A percentile compares a stretch with the other conserved stretches of the same genome.
Evolutionary conservation across 2,888 invertebrate genomes (phyloP).

Genomic region (Malthinus flaveolus): DNA sequence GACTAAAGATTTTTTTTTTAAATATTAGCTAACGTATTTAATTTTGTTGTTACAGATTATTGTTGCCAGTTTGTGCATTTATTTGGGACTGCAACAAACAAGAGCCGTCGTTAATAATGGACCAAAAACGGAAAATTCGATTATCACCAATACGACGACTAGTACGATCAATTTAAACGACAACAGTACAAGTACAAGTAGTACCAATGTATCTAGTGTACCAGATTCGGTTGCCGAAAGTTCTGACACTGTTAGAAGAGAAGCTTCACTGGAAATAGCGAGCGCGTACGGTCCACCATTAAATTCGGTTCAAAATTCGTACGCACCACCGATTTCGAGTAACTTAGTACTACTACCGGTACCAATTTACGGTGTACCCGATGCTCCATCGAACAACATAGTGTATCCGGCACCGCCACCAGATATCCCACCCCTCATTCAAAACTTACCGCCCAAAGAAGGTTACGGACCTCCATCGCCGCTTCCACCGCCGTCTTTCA

Average conservation of each 20-base stretch:
- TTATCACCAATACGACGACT: constrained; percentile 26
- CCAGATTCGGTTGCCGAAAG: constrained; percentile 44
- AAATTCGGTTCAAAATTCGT: constrained; percentile 54
- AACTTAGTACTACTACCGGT: constrained; percentile 59
- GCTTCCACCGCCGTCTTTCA: constrained; percentile 26
- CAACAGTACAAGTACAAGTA: constrained; percentile 26
- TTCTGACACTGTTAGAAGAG: constrained; percentile 48
- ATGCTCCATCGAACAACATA: constrained; percentile 52
- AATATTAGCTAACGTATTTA: constrained; percentile 3
- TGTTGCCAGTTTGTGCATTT: constrained; percentile 44
- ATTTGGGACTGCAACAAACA: constrained; percentile 45
- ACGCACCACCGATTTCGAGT: constrained; percentile 45
- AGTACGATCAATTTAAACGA: constrained; percentile 13
- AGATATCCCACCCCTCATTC: constrained; percentile 52
- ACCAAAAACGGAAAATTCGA: constrained; percentile 28
- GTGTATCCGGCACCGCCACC: constrained; percentile 57
- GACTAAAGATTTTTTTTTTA: background rate
- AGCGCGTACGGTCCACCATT: constrained; percentile 61
- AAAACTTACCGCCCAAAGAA: constrained; percentile 29
- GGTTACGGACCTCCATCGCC: constrained; percentile 32
- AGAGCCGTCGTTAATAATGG: constrained; percentile 51
- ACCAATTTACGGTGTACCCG: constrained; percentile 64
- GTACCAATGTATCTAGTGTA: constrained; percentile 15
- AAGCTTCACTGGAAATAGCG: constrained; percentile 44
- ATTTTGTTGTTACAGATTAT: constrained; percentile 34